Conservation (phyloP, 2,888 invertebrate genomes). For the Zaprionus lineosus region DNA sequence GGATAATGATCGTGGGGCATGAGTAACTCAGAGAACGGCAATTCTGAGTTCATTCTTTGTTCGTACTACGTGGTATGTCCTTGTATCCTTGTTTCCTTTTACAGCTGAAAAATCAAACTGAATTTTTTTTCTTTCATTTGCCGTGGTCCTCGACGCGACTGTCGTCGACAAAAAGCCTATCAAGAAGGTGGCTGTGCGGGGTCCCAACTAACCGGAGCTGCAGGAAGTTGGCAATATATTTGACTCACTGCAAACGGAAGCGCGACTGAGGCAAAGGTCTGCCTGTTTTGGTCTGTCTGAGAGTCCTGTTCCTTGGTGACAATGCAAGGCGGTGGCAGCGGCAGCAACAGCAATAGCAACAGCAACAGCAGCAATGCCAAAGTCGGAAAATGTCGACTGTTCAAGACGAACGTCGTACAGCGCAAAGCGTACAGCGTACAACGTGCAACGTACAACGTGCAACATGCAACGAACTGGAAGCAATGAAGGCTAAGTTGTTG, state of each 20-base stretch:
- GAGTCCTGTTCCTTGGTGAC: slow-evolving; percentile 43
- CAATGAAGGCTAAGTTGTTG: slow-evolving; percentile 75
- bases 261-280: slow-evolving; percentile 57
- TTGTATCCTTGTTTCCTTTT: too few relatives aligned
- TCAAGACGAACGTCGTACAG: slow-evolving; percentile 15
- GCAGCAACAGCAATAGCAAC: too few relatives aligned
- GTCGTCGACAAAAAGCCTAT: slow-evolving; percentile 61
- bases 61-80: too few relatives aligned
- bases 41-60: too few relatives aligned
- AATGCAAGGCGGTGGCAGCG: slow-evolving; percentile 43
- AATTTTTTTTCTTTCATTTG: slow-evolving; percentile 2
- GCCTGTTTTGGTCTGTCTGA: slow-evolving; percentile 8
- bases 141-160: slow-evolving; percentile 13
- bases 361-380: too few relatives aligned
- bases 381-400: slow-evolving; percentile 36
- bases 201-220: slow-evolving; percentile 46
- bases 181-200: slow-evolving; percentile 49
- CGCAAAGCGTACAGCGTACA: too few relatives aligned
- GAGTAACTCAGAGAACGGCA: too few relatives aligned
- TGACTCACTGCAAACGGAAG: slow-evolving; percentile 76
- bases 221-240: slow-evolving; percentile 81
- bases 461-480: slow-evolving; percentile 69
- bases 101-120: too few relatives aligned
- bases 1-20: too few relatives aligned
- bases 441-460: slow-evolving; percentile 8